Evolutionary conservation across 2,113 vertebrate species (phyloP).

Genomic region (Campylomormyrus tamandua): DNA sequence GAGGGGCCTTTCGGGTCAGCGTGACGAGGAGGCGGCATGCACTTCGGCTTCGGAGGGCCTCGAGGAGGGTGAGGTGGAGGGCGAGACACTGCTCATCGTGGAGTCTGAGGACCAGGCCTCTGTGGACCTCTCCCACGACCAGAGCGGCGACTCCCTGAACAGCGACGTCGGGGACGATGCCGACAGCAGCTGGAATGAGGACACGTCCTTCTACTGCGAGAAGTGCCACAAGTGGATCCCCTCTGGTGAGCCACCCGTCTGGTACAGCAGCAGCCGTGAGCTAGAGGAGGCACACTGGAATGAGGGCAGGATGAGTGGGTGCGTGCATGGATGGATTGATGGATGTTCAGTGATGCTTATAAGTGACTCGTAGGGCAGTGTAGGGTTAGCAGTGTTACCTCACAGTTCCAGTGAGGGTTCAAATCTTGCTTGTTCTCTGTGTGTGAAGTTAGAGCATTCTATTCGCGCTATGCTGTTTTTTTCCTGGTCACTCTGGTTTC

Average conservation of each 20-base stretch:
- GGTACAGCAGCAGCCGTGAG: background rate
- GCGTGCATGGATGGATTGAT: background rate
- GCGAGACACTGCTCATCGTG: slow-evolving; percentile 87
- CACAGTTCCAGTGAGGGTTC: background rate
- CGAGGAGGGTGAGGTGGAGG: slow-evolving; percentile 95
- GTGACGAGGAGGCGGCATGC: slow-evolving; percentile 76
- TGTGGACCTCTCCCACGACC: slow-evolving; percentile 89
- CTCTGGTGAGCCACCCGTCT: slow-evolving; percentile 65
- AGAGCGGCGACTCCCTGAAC: slow-evolving; percentile 91
- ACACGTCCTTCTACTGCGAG: slow-evolving; percentile 90
- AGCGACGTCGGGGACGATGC: slow-evolving; percentile 80
- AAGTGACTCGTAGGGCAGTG: background rate
- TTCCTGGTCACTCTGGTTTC: background rate
- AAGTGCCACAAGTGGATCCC: slow-evolving; percentile 96
- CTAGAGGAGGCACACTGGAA: background rate
- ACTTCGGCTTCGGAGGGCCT: slow-evolving; percentile 82
- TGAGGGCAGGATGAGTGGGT: background rate
- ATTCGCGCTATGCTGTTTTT: background rate
- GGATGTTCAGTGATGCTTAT: background rate
- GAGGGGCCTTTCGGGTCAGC: slow-evolving; percentile 56
- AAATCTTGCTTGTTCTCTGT: background rate
- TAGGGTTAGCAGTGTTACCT: background rate
- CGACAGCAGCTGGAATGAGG: slow-evolving; percentile 76
- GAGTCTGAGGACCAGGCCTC: slow-evolving; percentile 93
- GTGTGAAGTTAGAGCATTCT: background rate